Conservation (phyloP, 1,140 invertebrate genomes). For the Cydia amplana region DNA sequence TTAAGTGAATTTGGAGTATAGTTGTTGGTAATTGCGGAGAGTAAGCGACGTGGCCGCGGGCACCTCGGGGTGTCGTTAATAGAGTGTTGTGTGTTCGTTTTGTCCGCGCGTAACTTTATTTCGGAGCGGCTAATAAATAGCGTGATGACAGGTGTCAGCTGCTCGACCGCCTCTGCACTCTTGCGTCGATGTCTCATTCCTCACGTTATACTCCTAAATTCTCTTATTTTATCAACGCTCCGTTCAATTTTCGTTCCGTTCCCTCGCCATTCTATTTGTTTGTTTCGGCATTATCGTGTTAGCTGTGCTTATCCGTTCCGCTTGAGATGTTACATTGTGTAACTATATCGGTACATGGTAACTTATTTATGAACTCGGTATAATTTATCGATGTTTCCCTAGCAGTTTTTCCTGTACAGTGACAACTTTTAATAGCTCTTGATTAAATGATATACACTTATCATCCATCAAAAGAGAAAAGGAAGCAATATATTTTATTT, state of each 20-base stretch:
- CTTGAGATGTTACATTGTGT: conserved; percentile 38
- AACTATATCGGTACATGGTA: not conserved
- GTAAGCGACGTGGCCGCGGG: conserved; percentile 46
- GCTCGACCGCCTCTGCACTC: conserved; percentile 77
- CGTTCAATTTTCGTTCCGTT: conserved; percentile 76
- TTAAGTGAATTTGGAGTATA: conserved; percentile 43
- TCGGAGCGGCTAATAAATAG: conserved; percentile 77
- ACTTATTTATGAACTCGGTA: conserved; percentile 1
- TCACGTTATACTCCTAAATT: conserved; percentile 75
- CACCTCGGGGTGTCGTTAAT: conserved; percentile 69
- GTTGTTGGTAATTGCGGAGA: conserved; percentile 64
- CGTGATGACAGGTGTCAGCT: conserved; percentile 78
- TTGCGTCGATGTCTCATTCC: conserved; percentile 78
- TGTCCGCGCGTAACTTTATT: conserved; percentile 75
- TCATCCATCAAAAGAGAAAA: conserved; percentile 18
- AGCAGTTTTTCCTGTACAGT: conserved; percentile 27
- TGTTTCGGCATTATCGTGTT: conserved; percentile 61
- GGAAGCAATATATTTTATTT: conserved; percentile 26
- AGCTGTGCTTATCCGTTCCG: conserved; percentile 52
- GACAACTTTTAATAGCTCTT: conserved; percentile 31
- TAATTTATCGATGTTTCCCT: conserved; percentile 26
- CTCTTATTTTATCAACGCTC: conserved; percentile 78
- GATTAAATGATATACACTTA: conserved; percentile 21
- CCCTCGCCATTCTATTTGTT: conserved; percentile 67
- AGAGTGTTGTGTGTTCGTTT: conserved; percentile 74